Base-by-base conservation (phyloP, 1,140 invertebrate species). In the Drosophila orosa region DNA sequence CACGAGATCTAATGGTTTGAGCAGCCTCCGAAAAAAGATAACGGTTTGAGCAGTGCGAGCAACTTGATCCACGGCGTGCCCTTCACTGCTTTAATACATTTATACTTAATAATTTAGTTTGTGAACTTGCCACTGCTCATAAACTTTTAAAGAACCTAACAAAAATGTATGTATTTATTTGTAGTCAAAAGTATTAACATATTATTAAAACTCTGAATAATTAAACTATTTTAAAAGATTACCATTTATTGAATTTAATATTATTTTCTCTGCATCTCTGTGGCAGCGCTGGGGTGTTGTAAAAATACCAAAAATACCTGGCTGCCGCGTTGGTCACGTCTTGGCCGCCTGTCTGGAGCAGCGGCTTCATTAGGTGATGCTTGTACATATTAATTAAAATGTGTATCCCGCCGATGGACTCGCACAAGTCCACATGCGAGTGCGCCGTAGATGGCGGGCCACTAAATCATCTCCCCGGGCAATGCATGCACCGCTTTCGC, bases 351-450 rank as follows among this genome's bases (percentile, higher is more conserved):
- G 56, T 69, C 48, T 42, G 66, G 68, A 45, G 12, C 67, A 47
- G 80, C 72, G 42, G 77, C 80, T 84, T 89, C 84, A 89, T 89
- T 89, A 89, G 80, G 84, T 85, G 85, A 78, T 75, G 73, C 80
- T 74, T 65, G 84, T 87, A 89, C 84, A 89, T 89, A 89, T 89
- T 89, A 89, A 89, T 89, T 89, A 80, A 89, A 89, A 78, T 76
- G 55, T 66, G 74, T 72, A 72, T 72, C 68, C 66, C 68, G 67
- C 66, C 24, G 67, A 71, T 71, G 69, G 82, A 60, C 86, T 74
- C 74, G 22, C 48, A 57, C 31, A 87, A 80, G 76, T 80, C 39
- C 55, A 72, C 44, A 31, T 35, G 37, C 55, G 29, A 39, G 47
- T 67, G 50, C 24, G 13, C 40, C 72, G 10, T 74, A 55, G 71